Percentiles rank a stretch among this genome's conserved stretches.
Conservation (phyloP, 2,797 vertebrate species). For the Percopsis omiscomaycus region DNA sequence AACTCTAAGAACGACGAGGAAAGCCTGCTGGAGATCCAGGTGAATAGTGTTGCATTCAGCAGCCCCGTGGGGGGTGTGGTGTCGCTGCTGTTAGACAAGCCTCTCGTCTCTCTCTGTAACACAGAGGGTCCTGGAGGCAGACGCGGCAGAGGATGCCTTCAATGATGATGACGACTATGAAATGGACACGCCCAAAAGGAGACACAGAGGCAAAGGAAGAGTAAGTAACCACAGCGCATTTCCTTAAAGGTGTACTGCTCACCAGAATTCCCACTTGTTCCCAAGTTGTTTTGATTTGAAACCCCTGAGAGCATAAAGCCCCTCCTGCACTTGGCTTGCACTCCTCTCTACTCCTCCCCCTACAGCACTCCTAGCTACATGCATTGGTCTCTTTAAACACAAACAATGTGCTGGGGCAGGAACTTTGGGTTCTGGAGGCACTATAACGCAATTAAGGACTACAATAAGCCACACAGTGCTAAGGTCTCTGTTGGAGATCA, state of each 20-base stretch:
- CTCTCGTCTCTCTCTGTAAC: constrained; percentile 7
- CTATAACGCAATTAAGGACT: too few relatives aligned
- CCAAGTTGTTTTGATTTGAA: too few relatives aligned
- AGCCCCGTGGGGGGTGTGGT: neutral
- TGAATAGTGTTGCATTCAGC: constrained; percentile 48
- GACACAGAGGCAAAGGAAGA: constrained; percentile 94
- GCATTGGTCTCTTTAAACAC: too few relatives aligned
- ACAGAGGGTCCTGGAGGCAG: constrained; percentile 95
- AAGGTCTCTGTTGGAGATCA: too few relatives aligned
- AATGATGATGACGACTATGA: constrained; percentile 94
- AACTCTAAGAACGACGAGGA: constrained; percentile 90
- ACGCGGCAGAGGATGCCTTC: constrained; percentile 93
- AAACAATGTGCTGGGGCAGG: too few relatives aligned
- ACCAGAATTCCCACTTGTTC: too few relatives aligned
- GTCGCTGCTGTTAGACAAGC: neutral
- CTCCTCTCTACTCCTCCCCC: too few relatives aligned
- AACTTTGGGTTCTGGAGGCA: too few relatives aligned
- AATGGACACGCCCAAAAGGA: constrained; percentile 93
- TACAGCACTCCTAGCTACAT: too few relatives aligned
- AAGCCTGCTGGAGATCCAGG: constrained; percentile 94
- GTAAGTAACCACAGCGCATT: constrained; percentile 70
- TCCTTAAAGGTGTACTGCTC: neutral
- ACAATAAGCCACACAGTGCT: too few relatives aligned
- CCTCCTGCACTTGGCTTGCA: too few relatives aligned
- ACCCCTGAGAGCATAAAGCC: too few relatives aligned